These are phyloP conservation scores for Frankliniella intonsa DNA, from an alignment of 2,888 invertebrate species.

Conservation along the genomic window DNA sequence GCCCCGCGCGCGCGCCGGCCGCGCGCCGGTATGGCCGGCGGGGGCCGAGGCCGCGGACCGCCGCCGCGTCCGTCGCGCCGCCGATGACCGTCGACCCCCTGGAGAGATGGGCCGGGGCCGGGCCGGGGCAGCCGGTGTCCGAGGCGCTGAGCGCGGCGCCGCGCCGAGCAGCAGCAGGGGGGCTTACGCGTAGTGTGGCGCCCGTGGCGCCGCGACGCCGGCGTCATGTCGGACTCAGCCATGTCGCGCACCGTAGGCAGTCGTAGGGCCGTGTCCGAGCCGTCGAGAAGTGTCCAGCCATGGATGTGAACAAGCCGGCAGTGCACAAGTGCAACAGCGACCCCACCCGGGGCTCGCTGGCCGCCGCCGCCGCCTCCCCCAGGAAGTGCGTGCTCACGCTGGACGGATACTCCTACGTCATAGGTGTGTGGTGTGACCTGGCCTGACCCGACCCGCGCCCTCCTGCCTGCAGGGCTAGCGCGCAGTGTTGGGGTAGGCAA, in stretches of 20 bases:
- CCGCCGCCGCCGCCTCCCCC: slow-evolving; percentile 53
- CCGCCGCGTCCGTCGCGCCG: not conserved
- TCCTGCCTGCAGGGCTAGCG: no score
- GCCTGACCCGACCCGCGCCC: not conserved
- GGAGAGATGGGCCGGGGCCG: not conserved
- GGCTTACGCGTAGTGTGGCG: not conserved
- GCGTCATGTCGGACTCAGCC: not conserved
- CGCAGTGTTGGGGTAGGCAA: no score
- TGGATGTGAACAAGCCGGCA: slow-evolving; percentile 30
- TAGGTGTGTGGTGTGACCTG: slow-evolving; percentile 66
- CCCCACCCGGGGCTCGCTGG: slow-evolving; percentile 50
- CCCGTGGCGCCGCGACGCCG: not conserved
- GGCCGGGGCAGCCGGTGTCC: not conserved
- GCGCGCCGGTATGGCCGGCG: not conserved
- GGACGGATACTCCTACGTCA: slow-evolving; percentile 82
- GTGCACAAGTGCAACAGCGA: slow-evolving; percentile 43
- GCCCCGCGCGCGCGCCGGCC: not conserved
- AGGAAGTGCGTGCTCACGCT: slow-evolving; percentile 77
- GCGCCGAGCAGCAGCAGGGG: not conserved
- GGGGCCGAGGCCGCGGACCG: not conserved
- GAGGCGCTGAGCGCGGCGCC: not conserved
- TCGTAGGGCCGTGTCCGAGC: slow-evolving; percentile 29
- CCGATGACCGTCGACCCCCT: not conserved
- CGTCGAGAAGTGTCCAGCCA: not conserved
- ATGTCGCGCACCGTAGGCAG: not conserved